A percentile compares a stretch with the other conserved stretches of the same genome.
These are phyloP conservation scores for Maniola hyperantus DNA, from an alignment of 2,888 invertebrate species.

Conservation along the genomic window DNA sequence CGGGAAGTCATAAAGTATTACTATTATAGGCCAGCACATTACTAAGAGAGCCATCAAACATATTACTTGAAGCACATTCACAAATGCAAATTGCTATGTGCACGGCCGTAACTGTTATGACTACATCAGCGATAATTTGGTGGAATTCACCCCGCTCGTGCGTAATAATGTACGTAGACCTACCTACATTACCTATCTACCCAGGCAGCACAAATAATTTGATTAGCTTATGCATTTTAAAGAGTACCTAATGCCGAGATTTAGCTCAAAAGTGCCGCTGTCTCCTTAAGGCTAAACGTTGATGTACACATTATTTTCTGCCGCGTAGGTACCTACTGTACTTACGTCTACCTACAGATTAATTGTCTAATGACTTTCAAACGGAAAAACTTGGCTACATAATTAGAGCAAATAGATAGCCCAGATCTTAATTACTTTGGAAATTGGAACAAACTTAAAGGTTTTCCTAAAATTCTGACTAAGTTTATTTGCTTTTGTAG, in stretches of 20 bases:
- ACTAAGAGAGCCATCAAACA: background rate
- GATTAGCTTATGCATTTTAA: background rate
- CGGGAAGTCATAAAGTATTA: too few species aligned
- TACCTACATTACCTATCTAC: conserved; percentile 1
- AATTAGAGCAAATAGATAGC: conserved; percentile 31
- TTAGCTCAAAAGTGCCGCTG: too few species aligned
- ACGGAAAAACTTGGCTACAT: conserved; percentile 23
- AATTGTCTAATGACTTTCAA: conserved; percentile 12
- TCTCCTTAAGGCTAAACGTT: too few species aligned
- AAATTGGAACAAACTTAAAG: conserved; percentile 18
- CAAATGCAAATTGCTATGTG: conserved; percentile 15
- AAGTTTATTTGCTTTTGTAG: conserved; percentile 20
- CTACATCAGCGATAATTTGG: conserved; percentile 13
- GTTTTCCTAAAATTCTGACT: conserved; percentile 17
- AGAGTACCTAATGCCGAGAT: too few species aligned
- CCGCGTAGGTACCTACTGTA: too few species aligned
- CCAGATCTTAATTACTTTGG: conserved; percentile 33
- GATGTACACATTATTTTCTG: too few species aligned
- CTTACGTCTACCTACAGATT: background rate
- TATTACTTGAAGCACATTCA: conserved; percentile 10
- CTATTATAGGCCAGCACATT: too few species aligned
- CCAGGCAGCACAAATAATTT: background rate
- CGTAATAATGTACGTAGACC: background rate
- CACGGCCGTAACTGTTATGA: conserved; percentile 12
- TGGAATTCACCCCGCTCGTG: background rate